Evolutionary conservation across 2,888 invertebrate genomes (phyloP), one percentile per base, ranked within the genome.

Genomic region (Coelinius sp.): DNA sequence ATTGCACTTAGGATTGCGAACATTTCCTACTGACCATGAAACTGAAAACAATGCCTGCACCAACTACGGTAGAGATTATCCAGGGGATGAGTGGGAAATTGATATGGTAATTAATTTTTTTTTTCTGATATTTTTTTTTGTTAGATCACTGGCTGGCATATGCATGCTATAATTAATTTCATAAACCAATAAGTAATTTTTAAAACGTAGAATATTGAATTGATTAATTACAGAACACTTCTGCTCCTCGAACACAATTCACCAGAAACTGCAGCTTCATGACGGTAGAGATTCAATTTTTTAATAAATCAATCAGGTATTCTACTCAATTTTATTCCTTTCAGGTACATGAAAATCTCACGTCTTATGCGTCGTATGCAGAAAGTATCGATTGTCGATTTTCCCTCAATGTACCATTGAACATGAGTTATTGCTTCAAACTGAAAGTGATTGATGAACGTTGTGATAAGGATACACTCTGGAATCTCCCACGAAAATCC

Each of bases 371-470:
- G 25, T 71, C 66, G 1, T 65, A 66, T 2, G 71, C 73, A 56
- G 64, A 70, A 44, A 66, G 73, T 25, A 35, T 70, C 25, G 73
- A 75, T 12, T 81, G 81, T 65, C 68, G 65, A 22, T 78, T 77
- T 64, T 38, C 63, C 31, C 31, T 76, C 25, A 20, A 63, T 20
- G 27, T 66, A 7, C 5, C 53, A 12, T 14, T 27, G n/a, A 64
- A 64, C 12, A 49, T 14, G n/a, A 63, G 35, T 65, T 81, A 79
- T 59, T 80, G 79, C 41, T 68, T 78, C 4, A 8, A 65, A 24
- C 68, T 79, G 49, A 1, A 1, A 7, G n/a, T 79, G 20, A 0
- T 6, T 14, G 82, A 82, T 68, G 63, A 65, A 1, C 80, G 82
- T 31, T 81, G 81, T 24, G 4, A 22, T 6, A 14, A 24, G 24